Conservation (phyloP, 30 jellyfish, hydroid and myxozoan genomes). For the Hydractinia echinata region DNA sequence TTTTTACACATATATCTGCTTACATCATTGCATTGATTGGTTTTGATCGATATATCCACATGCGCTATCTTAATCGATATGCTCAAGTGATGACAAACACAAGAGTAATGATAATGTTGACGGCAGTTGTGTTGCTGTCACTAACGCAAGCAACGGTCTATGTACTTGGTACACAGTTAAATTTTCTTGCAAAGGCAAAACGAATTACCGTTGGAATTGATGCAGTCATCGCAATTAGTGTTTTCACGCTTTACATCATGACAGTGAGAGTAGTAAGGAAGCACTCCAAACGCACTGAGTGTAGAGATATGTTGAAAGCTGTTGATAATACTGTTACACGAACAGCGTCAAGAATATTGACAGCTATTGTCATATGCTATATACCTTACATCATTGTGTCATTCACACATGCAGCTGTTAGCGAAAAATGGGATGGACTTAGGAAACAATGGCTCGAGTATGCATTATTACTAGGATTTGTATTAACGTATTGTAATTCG, state of each 20-base stretch:
- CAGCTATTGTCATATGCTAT: slow-evolving; percentile 3
- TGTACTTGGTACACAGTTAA: too few relatives aligned
- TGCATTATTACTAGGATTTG: slow-evolving; percentile 1
- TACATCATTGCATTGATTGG: slow-evolving; percentile 18
- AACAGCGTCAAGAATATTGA: background rate
- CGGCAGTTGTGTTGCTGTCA: too few relatives aligned
- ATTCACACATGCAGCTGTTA: background rate
- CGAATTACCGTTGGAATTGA: too few relatives aligned
- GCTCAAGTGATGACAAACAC: too few relatives aligned
- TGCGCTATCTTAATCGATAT: too few relatives aligned
- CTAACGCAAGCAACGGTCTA: too few relatives aligned
- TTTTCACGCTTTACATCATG: background rate
- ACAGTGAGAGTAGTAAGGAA: background rate
- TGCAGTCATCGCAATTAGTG: too few relatives aligned
- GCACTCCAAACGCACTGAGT: background rate
- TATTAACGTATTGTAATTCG: slow-evolving; percentile 5
- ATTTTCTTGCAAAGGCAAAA: too few relatives aligned
- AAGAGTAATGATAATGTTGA: too few relatives aligned
- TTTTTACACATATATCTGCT: slow-evolving; percentile 17
- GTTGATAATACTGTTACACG: slow-evolving; percentile 3
- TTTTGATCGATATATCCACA: too few relatives aligned
- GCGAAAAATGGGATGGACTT: background rate
- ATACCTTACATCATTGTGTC: background rate
- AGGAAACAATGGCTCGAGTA: background rate
- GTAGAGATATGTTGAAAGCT: background rate